phyloP scores from a whole-genome alignment of 1,140 invertebrate species.

The Arctopsyche grandis region DNA sequence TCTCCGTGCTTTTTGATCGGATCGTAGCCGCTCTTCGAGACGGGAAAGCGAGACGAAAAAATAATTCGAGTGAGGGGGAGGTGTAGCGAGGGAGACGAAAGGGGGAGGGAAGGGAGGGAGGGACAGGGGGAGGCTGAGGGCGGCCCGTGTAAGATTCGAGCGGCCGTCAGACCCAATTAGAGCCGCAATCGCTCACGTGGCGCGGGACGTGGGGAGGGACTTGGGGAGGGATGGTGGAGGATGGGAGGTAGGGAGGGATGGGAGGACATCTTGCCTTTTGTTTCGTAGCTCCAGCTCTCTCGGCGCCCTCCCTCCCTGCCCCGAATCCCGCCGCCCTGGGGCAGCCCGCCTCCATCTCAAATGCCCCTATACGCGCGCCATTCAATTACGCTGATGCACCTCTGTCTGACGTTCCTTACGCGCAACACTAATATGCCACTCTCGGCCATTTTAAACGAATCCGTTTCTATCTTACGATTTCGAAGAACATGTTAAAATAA shows the following conservation, averaged over 20 bases:
- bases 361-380: constrained; percentile 2
- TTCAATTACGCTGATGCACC: constrained; percentile 54
- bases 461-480: too few species aligned
- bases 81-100: not conserved
- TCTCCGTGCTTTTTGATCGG: not conserved
- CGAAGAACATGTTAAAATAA: too few species aligned
- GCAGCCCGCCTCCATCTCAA: not conserved
- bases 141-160: constrained; percentile 63
- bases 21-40: not conserved
- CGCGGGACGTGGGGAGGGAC: constrained; percentile 54
- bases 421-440: not conserved
- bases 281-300: constrained; percentile 20
- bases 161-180: constrained; percentile 67
- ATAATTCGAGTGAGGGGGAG: constrained; percentile 4
- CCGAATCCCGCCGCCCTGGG: constrained; percentile 1
- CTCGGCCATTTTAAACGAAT: too few species aligned
- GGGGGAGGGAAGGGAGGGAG: constrained; percentile 44
- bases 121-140: constrained; percentile 21
- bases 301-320: not conserved
- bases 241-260: constrained; percentile 4
- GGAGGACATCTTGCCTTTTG: constrained; percentile 49
- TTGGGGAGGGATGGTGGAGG: constrained; percentile 3
- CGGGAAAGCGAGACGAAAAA: constrained; percentile 21
- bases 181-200: constrained; percentile 67
- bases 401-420: constrained; percentile 27